phyloP scores from a whole-genome alignment of 2,888 invertebrate species.

The Archips xylosteana region DNA sequence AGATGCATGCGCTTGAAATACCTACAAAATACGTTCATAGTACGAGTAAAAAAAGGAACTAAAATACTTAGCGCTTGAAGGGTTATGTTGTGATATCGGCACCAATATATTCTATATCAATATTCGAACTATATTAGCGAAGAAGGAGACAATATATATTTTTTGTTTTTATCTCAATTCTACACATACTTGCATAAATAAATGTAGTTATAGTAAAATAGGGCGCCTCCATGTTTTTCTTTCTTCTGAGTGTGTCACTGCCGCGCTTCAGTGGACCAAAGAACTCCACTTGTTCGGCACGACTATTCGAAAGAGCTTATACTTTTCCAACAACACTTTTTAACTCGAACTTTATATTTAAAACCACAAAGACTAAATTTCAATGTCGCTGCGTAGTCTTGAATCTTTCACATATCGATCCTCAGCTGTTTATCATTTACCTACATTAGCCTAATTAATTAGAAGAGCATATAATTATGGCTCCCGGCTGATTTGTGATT shows the following conservation, averaged over 20 bases:
- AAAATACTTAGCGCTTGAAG: too few relatives aligned
- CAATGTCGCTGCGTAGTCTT: background rate
- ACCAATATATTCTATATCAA: too few relatives aligned
- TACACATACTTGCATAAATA: too few relatives aligned
- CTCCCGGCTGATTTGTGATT: background rate
- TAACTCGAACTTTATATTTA: background rate
- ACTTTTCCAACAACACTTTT: background rate
- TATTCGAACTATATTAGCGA: too few relatives aligned
- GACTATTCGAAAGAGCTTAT: background rate
- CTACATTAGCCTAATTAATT: constrained; percentile 22
- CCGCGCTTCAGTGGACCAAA: background rate
- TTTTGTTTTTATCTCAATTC: too few relatives aligned
- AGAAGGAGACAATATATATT: too few relatives aligned
- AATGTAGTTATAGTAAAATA: too few relatives aligned
- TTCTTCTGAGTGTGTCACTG: background rate
- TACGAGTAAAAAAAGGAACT: too few relatives aligned
- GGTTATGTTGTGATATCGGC: too few relatives aligned
- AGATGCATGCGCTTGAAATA: too few relatives aligned
- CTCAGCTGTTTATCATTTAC: constrained; percentile 14
- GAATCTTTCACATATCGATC: background rate
- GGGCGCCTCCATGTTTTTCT: too few relatives aligned
- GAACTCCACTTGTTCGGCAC: background rate
- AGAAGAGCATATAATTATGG: background rate
- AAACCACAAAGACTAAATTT: background rate
- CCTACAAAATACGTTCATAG: too few relatives aligned